Base-by-base conservation (phyloP, 23 tunicate species). In the Trididemnum miniatum region DNA sequence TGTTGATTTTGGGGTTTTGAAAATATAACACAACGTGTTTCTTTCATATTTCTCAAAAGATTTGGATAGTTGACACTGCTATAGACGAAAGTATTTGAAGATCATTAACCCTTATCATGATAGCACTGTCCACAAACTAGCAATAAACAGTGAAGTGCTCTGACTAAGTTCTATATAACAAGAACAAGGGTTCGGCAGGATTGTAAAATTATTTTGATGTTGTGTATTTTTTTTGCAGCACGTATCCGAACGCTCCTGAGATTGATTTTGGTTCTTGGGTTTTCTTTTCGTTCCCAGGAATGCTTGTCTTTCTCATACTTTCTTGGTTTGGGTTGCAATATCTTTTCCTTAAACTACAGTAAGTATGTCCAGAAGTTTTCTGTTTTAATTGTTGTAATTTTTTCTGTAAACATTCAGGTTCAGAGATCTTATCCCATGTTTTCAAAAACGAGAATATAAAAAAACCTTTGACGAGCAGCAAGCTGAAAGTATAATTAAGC, bases 311-410 rank as follows among this genome's bases (percentile, higher is more conserved):
- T 44, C 89, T 93, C 39, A 51, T 93, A 27, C 52, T 88, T 34
- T 4, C 93, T 20, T 93, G 98, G 98, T 38, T 93, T 18, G 88
- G 98, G 98, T 34, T 93, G 32, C 98, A 93, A 80, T 93, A 88
- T 59, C 76, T 93, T 0, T 93, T 93, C 79, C 65, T 92, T 1
- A 81, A 79, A 31, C 54, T 80, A 36, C 71, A 84, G 97, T 92
- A 62, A 59, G 89, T 78, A 76, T 1, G 54, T 15, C 9, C 9
- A 15, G 54, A 44, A 63, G 12, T 63, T 63, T 63, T 63, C 12
- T 44, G 15, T 44, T 44, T 44, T 15, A n/a, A 44, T 44, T 44
- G 9, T 9, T 44, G 54, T 7, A 44, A 7, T 7, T 44, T 7
- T 9, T 44, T 7, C 54, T 44, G 54, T n/a, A n/a, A 44, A 7